Evolutionary conservation across 1,140 invertebrate species (phyloP).

Genomic region (Calycopis cecrops): DNA sequence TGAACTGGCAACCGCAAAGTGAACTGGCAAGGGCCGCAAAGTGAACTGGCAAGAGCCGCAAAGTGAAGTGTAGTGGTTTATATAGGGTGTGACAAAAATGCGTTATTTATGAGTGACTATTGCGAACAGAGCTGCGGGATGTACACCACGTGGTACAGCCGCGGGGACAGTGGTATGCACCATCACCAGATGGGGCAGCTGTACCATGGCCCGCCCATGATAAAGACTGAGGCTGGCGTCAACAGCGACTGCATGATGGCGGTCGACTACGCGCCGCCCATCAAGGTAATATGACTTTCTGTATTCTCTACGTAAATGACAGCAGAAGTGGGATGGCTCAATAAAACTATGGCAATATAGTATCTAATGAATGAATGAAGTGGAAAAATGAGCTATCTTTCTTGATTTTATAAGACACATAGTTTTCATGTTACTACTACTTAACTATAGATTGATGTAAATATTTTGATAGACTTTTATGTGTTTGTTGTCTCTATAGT

Average conservation of each 20-base stretch:
- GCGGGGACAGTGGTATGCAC: slow-evolving; percentile 68
- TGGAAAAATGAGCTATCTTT: too few species aligned
- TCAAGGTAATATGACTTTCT: slow-evolving; percentile 57
- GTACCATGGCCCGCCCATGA: slow-evolving; percentile 73
- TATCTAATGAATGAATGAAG: too few species aligned
- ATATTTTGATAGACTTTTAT: too few species aligned
- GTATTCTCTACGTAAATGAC: too few species aligned
- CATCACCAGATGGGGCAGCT: slow-evolving; percentile 72
- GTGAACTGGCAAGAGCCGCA: slow-evolving; percentile 1
- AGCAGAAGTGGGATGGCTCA: too few species aligned
- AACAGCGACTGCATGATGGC: slow-evolving; percentile 75
- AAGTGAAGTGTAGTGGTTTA: slow-evolving; percentile 23
- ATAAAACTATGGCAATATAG: too few species aligned
- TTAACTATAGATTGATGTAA: too few species aligned
- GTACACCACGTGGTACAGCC: slow-evolving; percentile 75
- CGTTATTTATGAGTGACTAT: slow-evolving; percentile 65
- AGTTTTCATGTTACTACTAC: too few species aligned
- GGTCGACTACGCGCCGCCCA: slow-evolving; percentile 71
- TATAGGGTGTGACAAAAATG: slow-evolving; percentile 38
- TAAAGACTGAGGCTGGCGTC: slow-evolving; percentile 72
- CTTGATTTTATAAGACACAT: too few species aligned
- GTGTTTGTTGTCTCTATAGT: too few species aligned
- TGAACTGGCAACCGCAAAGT: slow-evolving; percentile 7
- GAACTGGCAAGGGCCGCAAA: slow-evolving; percentile 5
- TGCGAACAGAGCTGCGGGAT: slow-evolving; percentile 59